Conservation (phyloP, 2,888 invertebrate species). For the Caenorhabditis panamensis region DNA sequence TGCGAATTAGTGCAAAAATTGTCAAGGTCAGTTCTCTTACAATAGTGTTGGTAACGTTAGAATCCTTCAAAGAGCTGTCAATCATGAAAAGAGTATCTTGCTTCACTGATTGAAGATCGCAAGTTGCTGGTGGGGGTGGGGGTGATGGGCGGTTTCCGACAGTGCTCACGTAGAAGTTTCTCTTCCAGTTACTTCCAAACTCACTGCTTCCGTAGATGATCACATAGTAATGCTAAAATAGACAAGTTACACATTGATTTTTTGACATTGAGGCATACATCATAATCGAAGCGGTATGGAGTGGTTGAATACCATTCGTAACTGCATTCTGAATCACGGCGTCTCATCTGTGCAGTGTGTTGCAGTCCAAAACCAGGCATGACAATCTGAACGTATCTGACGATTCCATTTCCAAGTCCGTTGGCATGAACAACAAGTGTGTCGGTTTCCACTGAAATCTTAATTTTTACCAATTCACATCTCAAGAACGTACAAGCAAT, state of each 20-base stretch:
- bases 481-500: conserved; percentile 52
- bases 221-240: conserved; percentile 62
- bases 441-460: conserved; percentile 60
- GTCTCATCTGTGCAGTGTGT: conserved; percentile 66
- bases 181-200: conserved; percentile 66
- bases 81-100: conserved; percentile 73
- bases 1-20: too few species aligned
- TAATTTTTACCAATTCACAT: not conserved
- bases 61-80: conserved; percentile 64
- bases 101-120: conserved; percentile 61
- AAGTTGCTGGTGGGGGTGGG: conserved; percentile 67
- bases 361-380: conserved; percentile 60
- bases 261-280: conserved; percentile 45
- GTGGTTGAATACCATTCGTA: conserved; percentile 70
- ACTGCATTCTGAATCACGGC: conserved; percentile 65
- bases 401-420: conserved; percentile 61
- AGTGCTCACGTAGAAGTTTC: conserved; percentile 68
- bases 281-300: conserved; percentile 63
- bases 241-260: too few species aligned
- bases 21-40: too few species aligned
- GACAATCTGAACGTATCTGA: conserved; percentile 66
- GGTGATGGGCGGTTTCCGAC: conserved; percentile 56
- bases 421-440: conserved; percentile 71
- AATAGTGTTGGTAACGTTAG: conserved; percentile 43
- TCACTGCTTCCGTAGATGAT: conserved; percentile 70